Percentiles rank a stretch among this genome's conserved stretches.
Evolutionary conservation across 2,888 invertebrate genomes (phyloP).

Genomic region (Ornithoptera priamus): DNA sequence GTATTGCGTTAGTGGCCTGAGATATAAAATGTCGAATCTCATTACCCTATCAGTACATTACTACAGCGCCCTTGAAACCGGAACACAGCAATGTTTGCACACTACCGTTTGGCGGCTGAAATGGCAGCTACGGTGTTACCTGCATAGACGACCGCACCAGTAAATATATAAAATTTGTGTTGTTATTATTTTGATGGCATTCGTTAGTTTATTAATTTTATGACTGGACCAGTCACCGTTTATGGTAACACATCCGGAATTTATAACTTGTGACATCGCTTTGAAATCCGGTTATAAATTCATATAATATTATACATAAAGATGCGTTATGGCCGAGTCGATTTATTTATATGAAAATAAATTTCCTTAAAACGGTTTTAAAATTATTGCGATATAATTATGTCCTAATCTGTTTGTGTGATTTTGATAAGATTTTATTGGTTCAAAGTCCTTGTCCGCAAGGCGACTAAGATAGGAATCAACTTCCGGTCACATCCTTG

Average conservation of each 20-base stretch:
- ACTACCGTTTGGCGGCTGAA: no score
- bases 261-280: neutral
- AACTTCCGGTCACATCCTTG: constrained; percentile 45
- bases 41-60: no score
- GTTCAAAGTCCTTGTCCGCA: constrained; percentile 43
- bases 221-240: neutral
- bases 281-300: constrained; percentile 1
- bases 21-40: no score
- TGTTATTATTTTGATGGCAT: neutral
- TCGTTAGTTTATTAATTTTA: neutral
- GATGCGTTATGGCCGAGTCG: neutral
- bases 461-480: constrained; percentile 58
- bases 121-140: no score
- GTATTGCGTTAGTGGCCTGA: no score
- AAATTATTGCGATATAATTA: neutral
- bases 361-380: constrained; percentile 3
- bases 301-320: neutral
- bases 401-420: constrained; percentile 21
- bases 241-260: neutral
- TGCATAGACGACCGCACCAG: no score
- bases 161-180: no score
- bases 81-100: no score
- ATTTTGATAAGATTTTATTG: constrained; percentile 46
- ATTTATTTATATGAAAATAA: neutral
- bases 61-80: no score